Evolutionary conservation across 2,888 invertebrate genomes (phyloP).

Genomic region (Chrysolina americana): DNA sequence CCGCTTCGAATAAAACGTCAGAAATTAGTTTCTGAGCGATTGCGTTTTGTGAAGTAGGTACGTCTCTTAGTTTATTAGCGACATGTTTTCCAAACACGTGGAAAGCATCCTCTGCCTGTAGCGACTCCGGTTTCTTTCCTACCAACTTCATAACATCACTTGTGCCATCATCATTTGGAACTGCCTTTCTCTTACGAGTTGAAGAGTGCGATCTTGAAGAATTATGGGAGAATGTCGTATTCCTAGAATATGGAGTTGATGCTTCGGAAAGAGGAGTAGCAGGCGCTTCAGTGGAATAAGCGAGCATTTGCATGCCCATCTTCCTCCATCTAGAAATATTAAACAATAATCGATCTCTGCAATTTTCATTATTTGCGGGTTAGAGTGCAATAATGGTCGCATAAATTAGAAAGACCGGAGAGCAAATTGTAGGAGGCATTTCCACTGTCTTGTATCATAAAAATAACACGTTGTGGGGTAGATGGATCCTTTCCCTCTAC

Average conservation of each 20-base stretch:
- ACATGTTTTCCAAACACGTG: slow-evolving; percentile 28
- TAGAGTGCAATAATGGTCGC: no score
- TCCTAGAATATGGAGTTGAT: slow-evolving; percentile 3
- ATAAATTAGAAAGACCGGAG: no score
- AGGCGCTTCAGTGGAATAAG: not conserved
- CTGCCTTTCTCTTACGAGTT: slow-evolving; percentile 9
- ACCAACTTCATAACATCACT: slow-evolving; percentile 6
- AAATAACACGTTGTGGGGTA: not conserved
- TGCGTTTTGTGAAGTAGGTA: slow-evolving; percentile 12
- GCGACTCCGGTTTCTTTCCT: slow-evolving; percentile 29
- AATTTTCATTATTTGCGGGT: no score
- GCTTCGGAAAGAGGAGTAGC: slow-evolving; percentile 2
- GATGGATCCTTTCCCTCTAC: not conserved
- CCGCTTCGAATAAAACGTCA: slow-evolving; percentile 34
- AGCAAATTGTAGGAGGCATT: not conserved
- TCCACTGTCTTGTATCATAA: not conserved
- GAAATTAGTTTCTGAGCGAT: slow-evolving; percentile 34
- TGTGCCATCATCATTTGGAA: slow-evolving; percentile 4
- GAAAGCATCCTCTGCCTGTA: slow-evolving; percentile 23
- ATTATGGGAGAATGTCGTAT: slow-evolving; percentile 16
- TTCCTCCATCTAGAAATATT: no score
- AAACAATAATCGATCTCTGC: not conserved
- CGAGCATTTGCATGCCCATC: not conserved
- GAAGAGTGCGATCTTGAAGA: slow-evolving; percentile 6
- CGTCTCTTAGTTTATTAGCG: slow-evolving; percentile 26